phyloP scores from a whole-genome alignment of 2,113 vertebrate genomes.

The Danionella cerebrum region DNA sequence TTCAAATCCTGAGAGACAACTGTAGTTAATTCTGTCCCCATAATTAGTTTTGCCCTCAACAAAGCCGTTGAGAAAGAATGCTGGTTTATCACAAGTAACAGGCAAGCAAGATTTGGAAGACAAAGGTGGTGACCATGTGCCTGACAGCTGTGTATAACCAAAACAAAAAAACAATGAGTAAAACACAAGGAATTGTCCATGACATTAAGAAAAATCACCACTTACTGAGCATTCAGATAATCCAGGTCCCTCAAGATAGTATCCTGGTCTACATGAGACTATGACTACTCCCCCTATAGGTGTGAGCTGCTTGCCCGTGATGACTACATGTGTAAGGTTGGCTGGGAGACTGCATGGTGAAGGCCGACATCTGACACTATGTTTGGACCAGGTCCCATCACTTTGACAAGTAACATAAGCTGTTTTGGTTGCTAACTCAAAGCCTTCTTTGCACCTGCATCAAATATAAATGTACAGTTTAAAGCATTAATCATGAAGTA shows the following conservation, averaged over 20 bases:
- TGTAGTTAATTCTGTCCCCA: conserved; percentile 70
- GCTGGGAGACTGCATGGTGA: conserved; percentile 68
- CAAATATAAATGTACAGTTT: background rate
- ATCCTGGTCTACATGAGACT: conserved; percentile 78
- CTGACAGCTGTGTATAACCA: conserved; percentile 64
- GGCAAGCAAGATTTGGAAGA: conserved; percentile 71
- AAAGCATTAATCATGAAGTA: no score
- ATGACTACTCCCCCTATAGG: conserved; percentile 67
- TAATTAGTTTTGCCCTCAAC: conserved; percentile 71
- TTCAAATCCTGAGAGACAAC: conserved; percentile 80
- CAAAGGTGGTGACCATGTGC: conserved; percentile 78
- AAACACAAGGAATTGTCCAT: background rate
- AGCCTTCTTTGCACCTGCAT: conserved; percentile 85
- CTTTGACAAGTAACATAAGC: conserved; percentile 72
- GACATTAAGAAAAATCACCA: no score
- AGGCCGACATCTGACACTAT: conserved; percentile 71
- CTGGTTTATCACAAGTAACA: conserved; percentile 74
- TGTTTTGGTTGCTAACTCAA: conserved; percentile 58
- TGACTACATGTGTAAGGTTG: conserved; percentile 60
- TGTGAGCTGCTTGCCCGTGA: conserved; percentile 68
- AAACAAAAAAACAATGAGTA: background rate
- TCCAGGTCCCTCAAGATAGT: conserved; percentile 67
- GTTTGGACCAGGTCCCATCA: conserved; percentile 81
- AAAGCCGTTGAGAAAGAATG: conserved; percentile 67
- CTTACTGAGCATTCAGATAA: conserved; percentile 77